Conservation (phyloP, 2,113 vertebrate species). For the Oncorhynchus clarkii region DNA sequence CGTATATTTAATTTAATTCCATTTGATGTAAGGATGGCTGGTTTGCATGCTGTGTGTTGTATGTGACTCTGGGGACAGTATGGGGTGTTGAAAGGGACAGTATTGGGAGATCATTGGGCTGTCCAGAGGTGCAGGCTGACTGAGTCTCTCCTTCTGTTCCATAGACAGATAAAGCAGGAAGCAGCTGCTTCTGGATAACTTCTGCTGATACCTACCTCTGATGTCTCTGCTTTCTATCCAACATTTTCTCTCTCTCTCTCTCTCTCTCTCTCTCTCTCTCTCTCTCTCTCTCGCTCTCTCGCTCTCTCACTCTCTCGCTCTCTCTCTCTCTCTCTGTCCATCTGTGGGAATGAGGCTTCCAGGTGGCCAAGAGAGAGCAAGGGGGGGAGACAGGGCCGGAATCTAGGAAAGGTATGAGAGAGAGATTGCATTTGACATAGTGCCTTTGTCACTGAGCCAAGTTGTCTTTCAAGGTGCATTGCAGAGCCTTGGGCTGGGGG, state of each 20-base stretch:
- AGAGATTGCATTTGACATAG: not conserved
- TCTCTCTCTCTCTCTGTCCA: not conserved
- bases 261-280: slow-evolving; percentile 1
- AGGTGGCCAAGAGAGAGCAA: not conserved
- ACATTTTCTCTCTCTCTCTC: slow-evolving; percentile 4
- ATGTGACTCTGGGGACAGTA: not conserved
- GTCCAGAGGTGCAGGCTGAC: not conserved
- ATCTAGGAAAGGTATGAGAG: not conserved
- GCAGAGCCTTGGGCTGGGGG: slow-evolving; percentile 9
- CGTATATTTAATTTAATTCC: too few relatives aligned
- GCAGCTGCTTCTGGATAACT: slow-evolving; percentile 10
- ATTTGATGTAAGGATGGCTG: not conserved
- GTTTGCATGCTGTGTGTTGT: slow-evolving; percentile 1
- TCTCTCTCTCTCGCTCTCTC: not conserved
- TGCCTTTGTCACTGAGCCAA: slow-evolving; percentile 3
- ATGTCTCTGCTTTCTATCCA: slow-evolving; percentile 10
- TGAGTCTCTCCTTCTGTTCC: slow-evolving; percentile 16
- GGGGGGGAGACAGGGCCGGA: not conserved
- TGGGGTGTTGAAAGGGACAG: slow-evolving; percentile 8
- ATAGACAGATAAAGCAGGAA: slow-evolving; percentile 30
- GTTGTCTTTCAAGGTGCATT: slow-evolving; percentile 11
- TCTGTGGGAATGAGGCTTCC: not conserved
- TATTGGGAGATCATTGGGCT: too few relatives aligned
- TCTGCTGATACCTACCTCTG: not conserved
- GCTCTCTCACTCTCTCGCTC: not conserved